These are phyloP conservation scores for Tachysurus fulvidraco DNA, from an alignment of 2,113 vertebrate species.

Conservation along the genomic window DNA sequence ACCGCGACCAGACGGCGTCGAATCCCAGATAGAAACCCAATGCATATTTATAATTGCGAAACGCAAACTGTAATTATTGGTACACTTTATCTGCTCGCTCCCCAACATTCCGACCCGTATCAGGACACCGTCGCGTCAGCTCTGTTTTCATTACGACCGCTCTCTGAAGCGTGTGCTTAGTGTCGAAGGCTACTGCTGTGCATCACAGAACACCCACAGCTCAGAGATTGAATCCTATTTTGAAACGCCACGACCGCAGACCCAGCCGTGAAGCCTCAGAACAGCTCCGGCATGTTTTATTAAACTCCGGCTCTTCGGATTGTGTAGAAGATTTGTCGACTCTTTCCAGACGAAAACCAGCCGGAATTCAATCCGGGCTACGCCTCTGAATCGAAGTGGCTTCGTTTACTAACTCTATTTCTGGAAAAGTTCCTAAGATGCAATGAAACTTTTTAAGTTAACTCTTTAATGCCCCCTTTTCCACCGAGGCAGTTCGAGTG, in stretches of 20 bases:
- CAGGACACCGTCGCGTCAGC: background rate
- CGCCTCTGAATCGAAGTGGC: background rate
- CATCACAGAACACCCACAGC: constrained; percentile 17
- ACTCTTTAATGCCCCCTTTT: no score
- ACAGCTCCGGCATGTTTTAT: constrained; percentile 38
- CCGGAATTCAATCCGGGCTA: background rate
- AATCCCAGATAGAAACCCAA: constrained; percentile 3
- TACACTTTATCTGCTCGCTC: constrained; percentile 1
- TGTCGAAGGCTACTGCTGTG: constrained; percentile 28
- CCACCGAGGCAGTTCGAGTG: no score
- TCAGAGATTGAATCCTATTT: constrained; percentile 33
- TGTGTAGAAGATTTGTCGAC: background rate
- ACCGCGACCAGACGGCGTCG: background rate
- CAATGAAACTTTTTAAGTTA: background rate
- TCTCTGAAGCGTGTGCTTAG: background rate
- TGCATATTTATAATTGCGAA: constrained; percentile 28
- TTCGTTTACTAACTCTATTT: background rate
- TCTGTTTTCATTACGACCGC: constrained; percentile 25
- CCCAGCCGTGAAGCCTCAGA: constrained; percentile 22
- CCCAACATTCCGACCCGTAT: constrained; percentile 1
- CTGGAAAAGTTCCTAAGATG: background rate
- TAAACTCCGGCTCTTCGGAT: background rate
- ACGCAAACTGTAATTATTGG: constrained; percentile 7
- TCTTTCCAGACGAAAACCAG: background rate
- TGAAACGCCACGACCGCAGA: constrained; percentile 9